phyloP scores from a whole-genome alignment of 2,888 invertebrate species.

The Diarsia brunnea region DNA sequence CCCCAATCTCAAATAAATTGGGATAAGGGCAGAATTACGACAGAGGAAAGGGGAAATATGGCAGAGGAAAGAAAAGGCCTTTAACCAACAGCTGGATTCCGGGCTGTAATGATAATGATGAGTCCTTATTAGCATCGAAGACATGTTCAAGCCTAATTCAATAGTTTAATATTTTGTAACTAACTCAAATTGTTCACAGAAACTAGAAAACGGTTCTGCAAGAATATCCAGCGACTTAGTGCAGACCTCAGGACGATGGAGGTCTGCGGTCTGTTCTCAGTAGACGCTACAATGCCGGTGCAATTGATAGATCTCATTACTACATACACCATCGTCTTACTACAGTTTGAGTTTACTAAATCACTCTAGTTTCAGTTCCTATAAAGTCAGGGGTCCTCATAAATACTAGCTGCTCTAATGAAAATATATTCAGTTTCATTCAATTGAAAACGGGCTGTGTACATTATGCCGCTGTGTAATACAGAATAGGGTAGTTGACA shows the following conservation, averaged over 20 bases:
- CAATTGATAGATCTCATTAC: constrained; percentile 22
- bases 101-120: too few species aligned
- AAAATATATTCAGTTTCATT: too few species aligned
- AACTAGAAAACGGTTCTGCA: constrained; percentile 25
- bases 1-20: too few species aligned
- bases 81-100: too few species aligned
- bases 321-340: constrained; percentile 30
- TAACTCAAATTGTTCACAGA: constrained; percentile 8
- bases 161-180: neutral
- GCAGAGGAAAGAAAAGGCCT: neutral
- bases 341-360: constrained; percentile 31
- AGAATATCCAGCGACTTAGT: constrained; percentile 21
- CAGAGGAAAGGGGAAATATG: neutral
- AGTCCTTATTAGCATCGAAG: neutral
- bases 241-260: constrained; percentile 11
- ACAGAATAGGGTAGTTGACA: too few species aligned
- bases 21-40: neutral
- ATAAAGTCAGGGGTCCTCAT: neutral
- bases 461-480: too few species aligned
- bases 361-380: neutral
- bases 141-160: neutral
- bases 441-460: too few species aligned
- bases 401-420: too few species aligned
- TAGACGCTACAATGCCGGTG: constrained; percentile 23
- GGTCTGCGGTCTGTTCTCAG: constrained; percentile 17